These are phyloP conservation scores for Myopa tessellatipennis DNA, from an alignment of 2,888 invertebrate species.

Conservation along the genomic window DNA sequence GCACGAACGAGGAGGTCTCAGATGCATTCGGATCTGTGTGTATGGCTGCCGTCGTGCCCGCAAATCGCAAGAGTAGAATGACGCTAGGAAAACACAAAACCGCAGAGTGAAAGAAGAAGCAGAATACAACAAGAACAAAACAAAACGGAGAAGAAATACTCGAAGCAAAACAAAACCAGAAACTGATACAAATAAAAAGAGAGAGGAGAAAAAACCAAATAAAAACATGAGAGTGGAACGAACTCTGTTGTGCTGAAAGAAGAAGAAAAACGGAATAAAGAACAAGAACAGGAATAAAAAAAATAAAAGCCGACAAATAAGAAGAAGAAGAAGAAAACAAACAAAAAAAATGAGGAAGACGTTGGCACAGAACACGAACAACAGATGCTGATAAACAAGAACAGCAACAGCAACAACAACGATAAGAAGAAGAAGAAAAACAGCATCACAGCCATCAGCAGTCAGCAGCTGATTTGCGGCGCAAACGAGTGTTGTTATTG, in stretches of 20 bases:
- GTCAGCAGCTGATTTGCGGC: not conserved
- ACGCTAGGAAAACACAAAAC: constrained; percentile 1
- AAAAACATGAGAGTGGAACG: constrained; percentile 5
- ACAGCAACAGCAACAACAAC: constrained; percentile 14
- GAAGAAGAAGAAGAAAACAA: not conserved
- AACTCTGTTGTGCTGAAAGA: constrained; percentile 2
- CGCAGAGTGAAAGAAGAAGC: not conserved
- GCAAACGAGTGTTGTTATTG: not conserved
- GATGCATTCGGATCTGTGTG: not conserved
- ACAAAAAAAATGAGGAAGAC: not conserved
- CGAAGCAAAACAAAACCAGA: constrained; percentile 60
- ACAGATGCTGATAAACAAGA: constrained; percentile 1
- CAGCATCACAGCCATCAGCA: not conserved
- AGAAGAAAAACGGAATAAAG: not conserved
- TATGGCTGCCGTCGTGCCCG: not conserved
- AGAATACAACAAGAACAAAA: constrained; percentile 15
- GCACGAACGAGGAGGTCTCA: not conserved
- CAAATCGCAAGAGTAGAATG: not conserved
- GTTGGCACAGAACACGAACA: not conserved
- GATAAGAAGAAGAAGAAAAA: constrained; percentile 10
- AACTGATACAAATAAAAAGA: constrained; percentile 32
- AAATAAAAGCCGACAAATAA: not conserved
- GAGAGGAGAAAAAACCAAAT: not conserved
- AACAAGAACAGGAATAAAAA: not conserved
- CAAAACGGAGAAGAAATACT: constrained; percentile 39